A percentile compares a stretch with the other conserved stretches of the same genome.
phyloP scores from a whole-genome alignment of 2,888 invertebrate genomes.

The Odontothrips loti region DNA sequence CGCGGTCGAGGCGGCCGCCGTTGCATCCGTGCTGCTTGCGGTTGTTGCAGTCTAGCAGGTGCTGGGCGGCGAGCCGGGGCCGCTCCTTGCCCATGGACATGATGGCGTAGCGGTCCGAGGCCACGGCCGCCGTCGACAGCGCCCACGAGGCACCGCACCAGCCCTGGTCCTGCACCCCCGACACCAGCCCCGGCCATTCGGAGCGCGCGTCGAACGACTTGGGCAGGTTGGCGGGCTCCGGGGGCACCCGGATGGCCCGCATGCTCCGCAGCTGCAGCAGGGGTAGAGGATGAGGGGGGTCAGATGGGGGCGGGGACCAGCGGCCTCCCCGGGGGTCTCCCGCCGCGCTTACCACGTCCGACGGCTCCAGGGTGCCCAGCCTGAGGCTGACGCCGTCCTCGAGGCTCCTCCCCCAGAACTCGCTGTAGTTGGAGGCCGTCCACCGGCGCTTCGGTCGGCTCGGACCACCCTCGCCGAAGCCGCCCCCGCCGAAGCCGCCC shows the following conservation, averaged over 20 bases:
- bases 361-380: slow-evolving; percentile 63
- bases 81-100: slow-evolving; percentile 62
- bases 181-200: slow-evolving; percentile 70
- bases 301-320: not conserved
- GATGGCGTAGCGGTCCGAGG: slow-evolving; percentile 66
- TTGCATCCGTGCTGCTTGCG: slow-evolving; percentile 73
- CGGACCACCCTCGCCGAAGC: slow-evolving; percentile 3
- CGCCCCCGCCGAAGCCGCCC: not conserved
- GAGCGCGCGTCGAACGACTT: slow-evolving; percentile 68
- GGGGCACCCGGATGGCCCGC: slow-evolving; percentile 56
- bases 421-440: slow-evolving; percentile 73
- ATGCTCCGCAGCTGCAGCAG: slow-evolving; percentile 49
- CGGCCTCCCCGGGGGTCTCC: not conserved
- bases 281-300: not conserved
- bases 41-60: slow-evolving; percentile 78
- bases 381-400: slow-evolving; percentile 72
- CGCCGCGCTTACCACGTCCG: slow-evolving; percentile 47
- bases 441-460: slow-evolving; percentile 53
- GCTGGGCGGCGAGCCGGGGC: slow-evolving; percentile 73
- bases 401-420: slow-evolving; percentile 79
- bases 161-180: slow-evolving; percentile 54
- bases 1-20: slow-evolving; percentile 85
- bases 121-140: slow-evolving; percentile 75
- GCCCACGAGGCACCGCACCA: slow-evolving; percentile 92
- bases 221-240: slow-evolving; percentile 61